Evolutionary conservation across 1,140 invertebrate species (phyloP).

Genomic region (Helicoverpa zea): DNA sequence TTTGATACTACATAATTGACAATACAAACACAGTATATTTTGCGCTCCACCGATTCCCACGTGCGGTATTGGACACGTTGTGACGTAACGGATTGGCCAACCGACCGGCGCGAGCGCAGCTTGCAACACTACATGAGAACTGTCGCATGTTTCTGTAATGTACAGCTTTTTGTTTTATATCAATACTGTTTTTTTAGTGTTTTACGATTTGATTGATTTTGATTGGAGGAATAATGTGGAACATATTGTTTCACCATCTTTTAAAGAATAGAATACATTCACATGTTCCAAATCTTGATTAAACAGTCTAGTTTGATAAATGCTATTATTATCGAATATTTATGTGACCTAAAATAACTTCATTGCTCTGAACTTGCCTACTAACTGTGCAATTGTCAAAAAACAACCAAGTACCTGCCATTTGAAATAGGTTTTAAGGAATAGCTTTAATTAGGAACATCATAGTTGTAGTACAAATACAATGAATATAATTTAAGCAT

Average conservation of each 20-base stretch:
- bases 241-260: background rate
- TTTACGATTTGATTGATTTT: background rate
- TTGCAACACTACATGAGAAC: slow-evolving; percentile 33
- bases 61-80: slow-evolving; percentile 9
- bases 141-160: slow-evolving; percentile 6
- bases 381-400: no score
- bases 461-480: no score
- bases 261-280: no score
- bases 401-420: no score
- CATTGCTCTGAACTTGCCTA: no score
- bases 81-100: slow-evolving; percentile 38
- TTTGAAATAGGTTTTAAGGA: no score
- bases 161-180: slow-evolving; percentile 1
- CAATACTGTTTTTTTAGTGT: background rate
- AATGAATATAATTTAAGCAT: no score
- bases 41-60: background rate
- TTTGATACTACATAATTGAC: background rate
- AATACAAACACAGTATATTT: background rate
- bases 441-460: no score
- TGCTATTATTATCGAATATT: no score
- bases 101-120: slow-evolving; percentile 11
- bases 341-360: no score
- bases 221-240: background rate
- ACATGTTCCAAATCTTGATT: no score
- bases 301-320: no score